Percentiles rank a stretch among this genome's conserved stretches.
Conservation (phyloP, 2,113 vertebrate genomes). For the Oncorhynchus kisutch region DNA sequence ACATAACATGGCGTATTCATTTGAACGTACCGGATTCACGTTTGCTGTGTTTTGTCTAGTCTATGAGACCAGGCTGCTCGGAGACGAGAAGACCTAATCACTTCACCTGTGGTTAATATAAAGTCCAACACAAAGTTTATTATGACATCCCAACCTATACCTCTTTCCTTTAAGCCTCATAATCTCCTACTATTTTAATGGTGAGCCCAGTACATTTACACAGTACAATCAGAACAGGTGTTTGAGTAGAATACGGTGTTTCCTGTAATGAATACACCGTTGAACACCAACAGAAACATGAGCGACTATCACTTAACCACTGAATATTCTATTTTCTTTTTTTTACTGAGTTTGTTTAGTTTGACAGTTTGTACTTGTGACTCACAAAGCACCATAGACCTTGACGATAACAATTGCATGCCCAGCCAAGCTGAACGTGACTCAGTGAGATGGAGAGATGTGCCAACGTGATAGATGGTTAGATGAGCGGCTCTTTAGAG, state of each 20-base stretch:
- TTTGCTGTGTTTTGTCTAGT: too few species aligned
- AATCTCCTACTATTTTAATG: too few species aligned
- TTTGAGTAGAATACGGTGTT: too few species aligned
- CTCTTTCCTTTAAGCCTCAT: too few species aligned
- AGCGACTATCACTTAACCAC: background rate
- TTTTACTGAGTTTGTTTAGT: background rate
- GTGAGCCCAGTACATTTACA: too few species aligned
- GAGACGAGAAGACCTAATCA: too few species aligned
- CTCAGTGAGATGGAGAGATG: background rate
- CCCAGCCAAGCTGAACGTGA: slow-evolving; percentile 27
- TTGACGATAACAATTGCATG: slow-evolving; percentile 21
- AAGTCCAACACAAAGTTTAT: too few species aligned
- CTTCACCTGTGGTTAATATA: too few species aligned
- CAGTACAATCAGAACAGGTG: background rate
- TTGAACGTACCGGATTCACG: too few species aligned
- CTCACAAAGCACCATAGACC: slow-evolving; percentile 34
- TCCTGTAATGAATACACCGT: background rate
- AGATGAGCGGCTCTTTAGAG: background rate
- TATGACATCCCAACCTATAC: too few species aligned
- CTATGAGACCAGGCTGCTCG: too few species aligned
- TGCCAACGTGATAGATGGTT: background rate
- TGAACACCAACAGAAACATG: background rate
- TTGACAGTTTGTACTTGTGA: slow-evolving; percentile 29
- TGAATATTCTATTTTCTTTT: background rate
- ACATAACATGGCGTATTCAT: too few species aligned